Base-by-base conservation (phyloP, 1,140 invertebrate genomes). In the Drosophila paulistorum region DNA sequence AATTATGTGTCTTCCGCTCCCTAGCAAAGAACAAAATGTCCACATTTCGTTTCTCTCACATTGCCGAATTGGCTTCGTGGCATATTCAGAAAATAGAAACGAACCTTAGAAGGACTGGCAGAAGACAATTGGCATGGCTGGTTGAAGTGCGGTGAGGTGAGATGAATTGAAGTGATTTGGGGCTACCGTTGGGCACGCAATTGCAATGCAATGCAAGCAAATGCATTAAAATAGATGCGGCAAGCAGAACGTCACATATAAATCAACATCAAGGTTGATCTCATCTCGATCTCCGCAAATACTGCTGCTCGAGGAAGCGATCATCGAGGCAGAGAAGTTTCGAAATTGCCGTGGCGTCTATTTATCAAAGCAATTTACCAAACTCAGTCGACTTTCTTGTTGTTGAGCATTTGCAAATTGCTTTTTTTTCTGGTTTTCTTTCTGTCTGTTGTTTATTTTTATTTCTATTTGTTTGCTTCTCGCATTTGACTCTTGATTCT, bases 11-110 rank as follows among this genome's bases (percentile, higher is more conserved):
- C 60, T 20, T 23, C 65, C 7, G 35, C 39, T 20, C 30, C 66
- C 67, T 5, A 41, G 3, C 39, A 45, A 45, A 45, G 14, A 45
- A 45, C 2, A 45, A 45, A 39, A 33, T 13, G 9, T 41, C 48
- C 45, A 20, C 57, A 64, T 11, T 20, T 11, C 45, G 17, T 7
- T 17, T 57, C n/a, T 45, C 39, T 58, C 48, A 33, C 68, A 68
- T 60, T 67, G 68, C 81, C 42, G 59, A 71, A 65, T 74, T 70
- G 45, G 58, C 30, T 45, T 70, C 69, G 68, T 71, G 67, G 80
- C 72, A 65, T 73, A 68, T 80, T 89, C 80, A 75, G 96, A 94
- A 93, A 97, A 96, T 91, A 91, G 90, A 85, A 91, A 91, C 90
- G 86, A 91, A 91, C 90, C 90, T 81, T 91, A 91, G 90, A 91